These are phyloP conservation scores for Ceratoteleas bidentatus DNA, from an alignment of 1,140 invertebrate species.

Conservation along the genomic window DNA sequence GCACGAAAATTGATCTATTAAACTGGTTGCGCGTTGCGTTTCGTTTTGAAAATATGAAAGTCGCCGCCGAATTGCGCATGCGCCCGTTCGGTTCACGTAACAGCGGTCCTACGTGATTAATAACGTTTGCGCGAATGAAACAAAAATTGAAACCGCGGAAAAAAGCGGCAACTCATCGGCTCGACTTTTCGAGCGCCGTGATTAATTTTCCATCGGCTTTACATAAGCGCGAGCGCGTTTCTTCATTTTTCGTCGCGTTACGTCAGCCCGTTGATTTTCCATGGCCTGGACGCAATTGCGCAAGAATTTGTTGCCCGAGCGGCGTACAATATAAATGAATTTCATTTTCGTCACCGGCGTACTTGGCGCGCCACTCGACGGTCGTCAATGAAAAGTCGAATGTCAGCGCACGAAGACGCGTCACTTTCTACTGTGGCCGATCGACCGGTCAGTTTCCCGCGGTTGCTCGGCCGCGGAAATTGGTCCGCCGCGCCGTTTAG, in stretches of 20 bases:
- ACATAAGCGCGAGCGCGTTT: conserved; percentile 25
- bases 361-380: conserved; percentile 32
- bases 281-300: conserved; percentile 29
- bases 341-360: conserved; percentile 38
- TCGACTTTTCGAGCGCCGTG: conserved; percentile 10
- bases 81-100: conserved; percentile 21
- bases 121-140: conserved; percentile 16
- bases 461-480: no score
- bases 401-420: no score
- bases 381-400: conserved; percentile 50
- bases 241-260: conserved; percentile 37
- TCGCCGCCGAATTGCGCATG: neutral
- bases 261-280: conserved; percentile 47
- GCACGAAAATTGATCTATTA: conserved; percentile 48
- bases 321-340: conserved; percentile 33
- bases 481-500: no score
- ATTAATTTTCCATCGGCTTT: conserved; percentile 38
- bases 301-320: conserved; percentile 31
- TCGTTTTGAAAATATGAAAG: conserved; percentile 41
- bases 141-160: conserved; percentile 1
- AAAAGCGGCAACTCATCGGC: conserved; percentile 21
- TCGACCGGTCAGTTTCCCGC: no score
- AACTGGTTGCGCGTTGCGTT: conserved; percentile 29
- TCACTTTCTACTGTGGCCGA: no score
- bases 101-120: conserved; percentile 20